Conservation (phyloP, 1,140 invertebrate genomes). For the Pteromalus puparum region DNA sequence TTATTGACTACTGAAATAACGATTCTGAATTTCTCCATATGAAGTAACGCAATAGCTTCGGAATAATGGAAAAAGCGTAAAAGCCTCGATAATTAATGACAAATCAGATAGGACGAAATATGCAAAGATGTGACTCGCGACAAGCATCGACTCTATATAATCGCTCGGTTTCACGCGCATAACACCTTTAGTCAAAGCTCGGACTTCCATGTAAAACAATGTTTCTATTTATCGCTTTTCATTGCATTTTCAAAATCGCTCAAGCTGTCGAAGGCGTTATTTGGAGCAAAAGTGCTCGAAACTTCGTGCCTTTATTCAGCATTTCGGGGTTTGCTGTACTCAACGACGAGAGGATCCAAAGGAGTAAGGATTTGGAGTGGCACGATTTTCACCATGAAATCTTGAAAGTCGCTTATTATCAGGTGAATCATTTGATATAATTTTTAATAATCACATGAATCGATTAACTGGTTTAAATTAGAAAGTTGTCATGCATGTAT, state of each 20-base stretch:
- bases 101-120: constrained; percentile 6
- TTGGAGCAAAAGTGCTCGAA: constrained; percentile 32
- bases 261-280: constrained; percentile 31
- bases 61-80: background rate
- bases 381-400: constrained; percentile 49
- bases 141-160: background rate
- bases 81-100: constrained; percentile 6
- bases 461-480: background rate
- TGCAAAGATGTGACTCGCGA: background rate
- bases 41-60: background rate
- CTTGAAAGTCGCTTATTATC: constrained; percentile 49
- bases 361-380: constrained; percentile 39
- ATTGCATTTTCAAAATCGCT: background rate
- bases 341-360: constrained; percentile 4
- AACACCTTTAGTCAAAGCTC: background rate
- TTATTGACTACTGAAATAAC: background rate
- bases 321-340: constrained; percentile 11
- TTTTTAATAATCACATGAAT: background rate
- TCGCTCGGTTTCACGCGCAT: background rate
- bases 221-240: background rate
- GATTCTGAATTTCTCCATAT: background rate
- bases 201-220: background rate
- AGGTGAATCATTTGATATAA: constrained; percentile 38
- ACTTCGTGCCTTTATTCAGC: constrained; percentile 34
- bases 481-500: background rate